phyloP scores from a whole-genome alignment of 2,113 vertebrate species.

The Garra rufa region DNA sequence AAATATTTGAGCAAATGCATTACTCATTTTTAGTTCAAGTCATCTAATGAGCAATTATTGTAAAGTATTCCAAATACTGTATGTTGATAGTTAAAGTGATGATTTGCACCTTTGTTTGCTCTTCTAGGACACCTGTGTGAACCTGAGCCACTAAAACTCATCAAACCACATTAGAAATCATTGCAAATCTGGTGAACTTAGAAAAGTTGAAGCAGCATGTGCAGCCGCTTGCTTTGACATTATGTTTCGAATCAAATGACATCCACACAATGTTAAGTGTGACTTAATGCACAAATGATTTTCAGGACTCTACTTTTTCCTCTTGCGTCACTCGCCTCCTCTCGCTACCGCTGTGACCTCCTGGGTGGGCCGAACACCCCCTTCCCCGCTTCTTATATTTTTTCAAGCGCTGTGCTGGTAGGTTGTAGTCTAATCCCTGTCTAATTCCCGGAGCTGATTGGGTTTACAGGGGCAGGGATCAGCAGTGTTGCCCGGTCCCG shows the following conservation, averaged over 20 bases:
- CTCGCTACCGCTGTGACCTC: constrained; percentile 56
- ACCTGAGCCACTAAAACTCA: background rate
- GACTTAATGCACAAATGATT: background rate
- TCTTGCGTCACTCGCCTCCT: background rate
- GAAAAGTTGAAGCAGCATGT: background rate
- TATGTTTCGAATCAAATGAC: background rate
- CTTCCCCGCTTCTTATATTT: constrained; percentile 55
- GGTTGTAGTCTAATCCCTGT: constrained; percentile 75
- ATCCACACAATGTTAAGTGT: background rate
- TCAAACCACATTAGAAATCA: background rate
- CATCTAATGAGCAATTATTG: too few relatives aligned
- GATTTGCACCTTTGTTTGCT: background rate
- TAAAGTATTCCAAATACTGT: background rate
- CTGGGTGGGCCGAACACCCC: constrained; percentile 77
- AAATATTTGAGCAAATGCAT: too few relatives aligned
- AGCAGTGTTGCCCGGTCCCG: constrained; percentile 76
- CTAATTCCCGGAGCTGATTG: constrained; percentile 73
- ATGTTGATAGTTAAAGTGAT: background rate
- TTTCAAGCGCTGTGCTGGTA: constrained; percentile 68
- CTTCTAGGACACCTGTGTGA: background rate
- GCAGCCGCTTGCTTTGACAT: background rate
- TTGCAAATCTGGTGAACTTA: background rate
- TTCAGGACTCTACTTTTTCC: background rate
- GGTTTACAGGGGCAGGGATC: constrained; percentile 77
- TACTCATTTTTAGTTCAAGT: too few relatives aligned